Evolutionary conservation across 2,888 invertebrate genomes (phyloP), one percentile per base, ranked within the genome.

Genomic region (Punctoribates punctum): DNA sequence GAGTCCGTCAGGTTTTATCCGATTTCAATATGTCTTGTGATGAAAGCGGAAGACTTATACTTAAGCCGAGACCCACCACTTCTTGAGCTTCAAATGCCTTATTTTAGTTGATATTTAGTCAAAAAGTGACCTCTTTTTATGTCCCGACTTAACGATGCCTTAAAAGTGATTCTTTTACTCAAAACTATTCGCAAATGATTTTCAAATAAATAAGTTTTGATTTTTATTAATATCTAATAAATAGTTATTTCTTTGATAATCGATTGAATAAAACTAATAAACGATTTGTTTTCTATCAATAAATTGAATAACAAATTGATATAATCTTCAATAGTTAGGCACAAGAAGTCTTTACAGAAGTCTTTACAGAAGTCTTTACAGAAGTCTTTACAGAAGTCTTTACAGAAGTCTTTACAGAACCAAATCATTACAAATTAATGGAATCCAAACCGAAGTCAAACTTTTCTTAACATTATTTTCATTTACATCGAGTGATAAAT

Each of bases 21-120:
- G 96, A 97, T 85, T 97, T 96, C 85, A 97, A 97, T 85, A 96
- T 97, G 96, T 95, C 95, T 29, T 97, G 97, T 85, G 96, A 96
- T 83, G 96, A 97, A 83, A 94, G 94, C 42, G 96, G 96, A 77
- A 96, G 96, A 85, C 87, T 97, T 73, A 96, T 97, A 82, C 86
- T 97, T 48, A 94, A 94, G 84, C 96, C 96, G 1, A 85, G 94
- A 77, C 70, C 23, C 3, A 42, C 38, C 17, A 17, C 42, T 42
- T 42, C 42, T 42, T 42, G 42, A 42, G 42, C 42, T 42, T 42
- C 27, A 27, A 60, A 8, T 60, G 60, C 60, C 25, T 42, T 42
- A 42, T 9, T 42, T 42, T 42, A 9, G 8, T 13, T 5, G 11
- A 42, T 42, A 42, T 42, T 42, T 42, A 42, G 42, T 13, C 42